These are phyloP conservation scores for Felis chaus DNA, from an alignment of 2,113 vertebrate genomes.

Conservation along the genomic window DNA sequence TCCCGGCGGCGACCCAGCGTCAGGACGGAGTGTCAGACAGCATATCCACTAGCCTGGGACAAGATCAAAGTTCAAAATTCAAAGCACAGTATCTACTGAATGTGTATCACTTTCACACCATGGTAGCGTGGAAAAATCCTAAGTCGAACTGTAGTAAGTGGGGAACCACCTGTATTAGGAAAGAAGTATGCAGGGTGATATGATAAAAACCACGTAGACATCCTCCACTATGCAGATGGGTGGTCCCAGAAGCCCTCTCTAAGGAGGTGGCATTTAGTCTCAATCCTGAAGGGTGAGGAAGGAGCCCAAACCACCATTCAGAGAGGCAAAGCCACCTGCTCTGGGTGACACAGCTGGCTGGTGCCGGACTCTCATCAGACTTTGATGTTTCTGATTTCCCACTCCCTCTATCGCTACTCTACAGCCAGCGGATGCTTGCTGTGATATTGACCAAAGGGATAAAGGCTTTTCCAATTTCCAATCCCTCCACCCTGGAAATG, in stretches of 20 bases:
- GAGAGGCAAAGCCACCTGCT: not conserved
- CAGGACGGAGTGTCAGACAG: not conserved
- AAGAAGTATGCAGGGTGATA: rapidly evolving
- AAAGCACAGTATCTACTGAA: not conserved
- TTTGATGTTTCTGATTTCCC: not conserved
- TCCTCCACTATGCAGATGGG: rapidly evolving
- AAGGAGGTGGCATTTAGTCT: not conserved
- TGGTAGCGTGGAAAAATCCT: not conserved
- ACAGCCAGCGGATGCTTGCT: rapidly evolving
- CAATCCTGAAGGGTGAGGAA: rapidly evolving
- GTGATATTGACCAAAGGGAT: rapidly evolving
- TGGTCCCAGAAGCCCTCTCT: not conserved
- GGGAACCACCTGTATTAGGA: not conserved
- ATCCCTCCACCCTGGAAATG: not conserved
- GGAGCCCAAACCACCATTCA: not conserved
- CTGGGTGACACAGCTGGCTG: not conserved
- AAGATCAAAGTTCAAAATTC: not conserved
- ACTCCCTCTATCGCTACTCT: rapidly evolving
- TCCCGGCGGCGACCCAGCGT: not conserved
- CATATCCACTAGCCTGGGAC: not conserved
- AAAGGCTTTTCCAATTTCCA: not conserved
- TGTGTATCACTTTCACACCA: not conserved
- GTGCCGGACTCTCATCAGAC: rapidly evolving
- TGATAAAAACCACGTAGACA: rapidly evolving
- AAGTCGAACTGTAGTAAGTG: too few species aligned